Base-by-base conservation (phyloP, 1,140 invertebrate genomes). In the Littorina saxatilis region DNA sequence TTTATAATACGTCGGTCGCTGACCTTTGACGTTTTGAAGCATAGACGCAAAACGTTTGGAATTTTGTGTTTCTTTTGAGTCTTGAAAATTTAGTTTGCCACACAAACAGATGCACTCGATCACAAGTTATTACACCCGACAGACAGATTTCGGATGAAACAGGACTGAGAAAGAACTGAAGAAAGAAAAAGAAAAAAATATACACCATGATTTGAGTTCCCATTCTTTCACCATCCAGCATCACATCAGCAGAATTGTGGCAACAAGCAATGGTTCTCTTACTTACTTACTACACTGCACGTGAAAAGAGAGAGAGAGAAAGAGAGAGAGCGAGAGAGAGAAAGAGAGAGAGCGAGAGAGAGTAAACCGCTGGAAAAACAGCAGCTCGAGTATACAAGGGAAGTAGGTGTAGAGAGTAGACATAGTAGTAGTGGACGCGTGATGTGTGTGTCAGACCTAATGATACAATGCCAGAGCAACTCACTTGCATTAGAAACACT, bases 401-500 rank as follows among this genome's bases (percentile, higher is more conserved):
- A 79, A 9, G 43, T 20, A 52, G 11, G 29, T 50, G 72, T 29
- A 55, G 66, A 80, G 61, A 74, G 37, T 23, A 68, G 74, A 68
- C 52, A 47, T n/a, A 68, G 35, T 39, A 80, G 66, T 61, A 58
- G 39, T 27, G 15, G 77, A 79, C 47, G 17, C 35, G 47, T 35
- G 68, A 43, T 32, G 35, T 76, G 37, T 58, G 66, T 37, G 17
- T 58, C 37, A 40, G 35, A 78, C 43, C 74, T 76, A 37, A 11
- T n/a, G 15, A 37, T 61, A 39, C 17, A 52, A 77, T 43, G 55
- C 17, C 55, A 63, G 58, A 55, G 43, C 35, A 63, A 43, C 35
- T 58, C 76, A 66, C 39, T 66, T 63, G 70, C 76, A 78, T 40
- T 78, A 66, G 76, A 63, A 63, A 78, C 76, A 78, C 76, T 78